phyloP scores from a whole-genome alignment of 1,140 invertebrate species.

The Palaemon carinicauda region DNA sequence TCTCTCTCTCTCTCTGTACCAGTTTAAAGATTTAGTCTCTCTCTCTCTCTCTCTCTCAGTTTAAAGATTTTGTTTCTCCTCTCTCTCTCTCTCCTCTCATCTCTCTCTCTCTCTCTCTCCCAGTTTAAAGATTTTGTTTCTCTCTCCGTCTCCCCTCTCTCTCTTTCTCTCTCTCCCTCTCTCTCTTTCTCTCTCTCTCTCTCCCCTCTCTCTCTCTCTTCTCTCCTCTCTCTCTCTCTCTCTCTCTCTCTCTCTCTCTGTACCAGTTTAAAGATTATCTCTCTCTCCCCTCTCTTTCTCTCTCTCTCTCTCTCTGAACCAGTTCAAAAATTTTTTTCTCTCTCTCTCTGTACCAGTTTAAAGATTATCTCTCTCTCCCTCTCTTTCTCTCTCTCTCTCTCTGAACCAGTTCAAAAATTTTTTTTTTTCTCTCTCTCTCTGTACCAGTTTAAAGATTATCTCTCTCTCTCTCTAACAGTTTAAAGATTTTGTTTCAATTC shows the following conservation, averaged over 20 bases:
- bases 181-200: neutral
- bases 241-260: neutral
- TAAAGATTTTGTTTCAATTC: too few relatives aligned
- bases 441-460: neutral
- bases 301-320: neutral
- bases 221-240: neutral
- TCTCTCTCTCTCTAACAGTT: neutral
- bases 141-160: neutral
- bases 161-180: neutral
- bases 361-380: neutral
- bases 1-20: neutral
- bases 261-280: too few relatives aligned
- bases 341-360: neutral
- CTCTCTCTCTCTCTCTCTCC: neutral
- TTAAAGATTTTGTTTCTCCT: neutral
- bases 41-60: neutral
- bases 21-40: neutral
- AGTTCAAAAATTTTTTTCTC: neutral
- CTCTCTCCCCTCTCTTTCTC: neutral
- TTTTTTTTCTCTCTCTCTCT: neutral
- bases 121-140: too few relatives aligned
- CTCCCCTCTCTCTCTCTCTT: neutral
- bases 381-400: too few relatives aligned
- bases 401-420: too few relatives aligned
- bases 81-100: neutral